These are phyloP conservation scores for Peromyscus californicus DNA, from an alignment of 2,113 vertebrate genomes.

Conservation along the genomic window DNA sequence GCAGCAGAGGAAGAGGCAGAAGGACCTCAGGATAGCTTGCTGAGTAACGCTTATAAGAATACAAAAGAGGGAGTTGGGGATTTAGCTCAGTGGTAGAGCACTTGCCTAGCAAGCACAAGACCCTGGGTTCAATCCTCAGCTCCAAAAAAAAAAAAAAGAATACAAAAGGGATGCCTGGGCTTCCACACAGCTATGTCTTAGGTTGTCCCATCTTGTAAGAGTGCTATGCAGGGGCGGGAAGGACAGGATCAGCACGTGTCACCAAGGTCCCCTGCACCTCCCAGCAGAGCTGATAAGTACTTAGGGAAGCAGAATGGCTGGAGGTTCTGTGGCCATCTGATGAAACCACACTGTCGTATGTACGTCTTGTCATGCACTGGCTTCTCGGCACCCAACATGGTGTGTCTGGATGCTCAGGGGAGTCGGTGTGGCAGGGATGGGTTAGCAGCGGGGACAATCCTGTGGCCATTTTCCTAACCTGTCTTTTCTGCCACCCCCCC, in stretches of 20 bases:
- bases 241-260: not conserved
- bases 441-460: rapidly evolving
- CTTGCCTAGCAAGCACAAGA: too few species aligned
- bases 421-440: not conserved
- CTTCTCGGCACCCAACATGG: not conserved
- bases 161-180: too few species aligned
- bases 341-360: too few species aligned
- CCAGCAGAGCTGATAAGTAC: not conserved
- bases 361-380: not conserved
- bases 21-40: not conserved
- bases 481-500: not conserved
- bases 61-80: too few species aligned
- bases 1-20: not conserved
- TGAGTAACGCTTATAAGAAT: not conserved
- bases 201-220: too few species aligned
- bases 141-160: too few species aligned
- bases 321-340: not conserved
- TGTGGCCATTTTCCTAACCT: too few species aligned
- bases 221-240: too few species aligned
- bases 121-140: too few species aligned
- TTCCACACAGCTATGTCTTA: rapidly evolving
- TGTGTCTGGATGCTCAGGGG: not conserved
- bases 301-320: not conserved
- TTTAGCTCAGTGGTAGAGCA: too few species aligned
- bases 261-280: not conserved